Evolutionary conservation across 2,113 vertebrate species (phyloP).

Genomic region (Austrofundulus limnaeus): DNA sequence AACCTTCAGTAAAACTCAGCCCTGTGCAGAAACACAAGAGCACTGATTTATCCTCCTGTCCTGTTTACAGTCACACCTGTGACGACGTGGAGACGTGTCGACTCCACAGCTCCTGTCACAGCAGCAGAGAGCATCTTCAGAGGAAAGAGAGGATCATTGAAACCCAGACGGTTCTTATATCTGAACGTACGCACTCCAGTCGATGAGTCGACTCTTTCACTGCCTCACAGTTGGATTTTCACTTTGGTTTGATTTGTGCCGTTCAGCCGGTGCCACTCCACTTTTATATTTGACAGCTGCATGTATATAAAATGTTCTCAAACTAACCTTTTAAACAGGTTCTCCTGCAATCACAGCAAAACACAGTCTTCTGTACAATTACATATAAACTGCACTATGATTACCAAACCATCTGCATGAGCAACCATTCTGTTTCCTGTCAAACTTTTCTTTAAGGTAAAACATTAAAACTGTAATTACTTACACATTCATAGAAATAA

Average conservation of each 20-base stretch:
- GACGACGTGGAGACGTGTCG: too few relatives aligned
- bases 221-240: background rate
- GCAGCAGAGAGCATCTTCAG: too few relatives aligned
- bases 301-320: background rate
- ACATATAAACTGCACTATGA: background rate
- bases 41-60: too few relatives aligned
- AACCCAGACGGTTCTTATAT: too few relatives aligned
- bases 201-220: too few relatives aligned
- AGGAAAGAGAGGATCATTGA: too few relatives aligned
- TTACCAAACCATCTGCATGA: background rate
- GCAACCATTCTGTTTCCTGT: background rate
- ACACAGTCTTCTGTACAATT: background rate
- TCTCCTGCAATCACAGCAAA: background rate
- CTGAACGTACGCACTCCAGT: too few relatives aligned
- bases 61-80: too few relatives aligned
- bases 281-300: background rate
- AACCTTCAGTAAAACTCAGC: too few relatives aligned
- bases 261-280: too few relatives aligned
- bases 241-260: background rate
- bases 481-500: slow-evolving; percentile 6
- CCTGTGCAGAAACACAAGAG: too few relatives aligned
- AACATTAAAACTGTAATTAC: slow-evolving; percentile 13
- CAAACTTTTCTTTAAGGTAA: slow-evolving; percentile 9
- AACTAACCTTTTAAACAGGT: background rate
- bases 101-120: too few relatives aligned